Base-by-base conservation (phyloP, 2,113 vertebrate species). In the Sinocyclocheilus anshuiensis region DNA sequence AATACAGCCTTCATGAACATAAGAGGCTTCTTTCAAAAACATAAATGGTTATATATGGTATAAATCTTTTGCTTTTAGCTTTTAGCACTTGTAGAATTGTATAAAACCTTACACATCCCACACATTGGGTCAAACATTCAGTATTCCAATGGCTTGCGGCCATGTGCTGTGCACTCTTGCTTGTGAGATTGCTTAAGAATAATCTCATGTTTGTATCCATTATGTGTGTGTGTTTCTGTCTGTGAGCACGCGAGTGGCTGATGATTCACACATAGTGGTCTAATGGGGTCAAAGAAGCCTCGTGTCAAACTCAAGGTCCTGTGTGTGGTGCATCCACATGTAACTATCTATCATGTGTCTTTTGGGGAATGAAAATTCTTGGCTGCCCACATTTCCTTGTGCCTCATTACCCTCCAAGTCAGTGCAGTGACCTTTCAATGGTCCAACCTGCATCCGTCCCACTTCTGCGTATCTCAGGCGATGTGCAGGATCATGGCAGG, bases 381-480 rank as follows among this genome's bases (percentile, higher is more conserved):
- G 26, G 85, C 67, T 86, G 85, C 57, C 89, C 83, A 75, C 69
- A 59, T 77, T 88, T 87, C 53, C 48, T 33, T 57, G 80, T 86
- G 85, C 72, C 65, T 87, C 84, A 81, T 90, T 90, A 89, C 77
- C 77, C 81, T 88, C 7, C 61, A n/a, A 59, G 75, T 80, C 57
- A 87, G 79, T 26, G 77, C 33, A 79, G 79, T 85, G 85, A 83
- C 76, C 87, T 86, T 83, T 72, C 85, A 84, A 26, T 75, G 36
- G 78, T 50, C 79, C 18, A 15, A 87, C 26, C 59, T 85, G 71
- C 45, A 79, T 82, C 78, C 20, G 80, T 42, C 71, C 33, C 74
- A 55, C n/a, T 79, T 69, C 48, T 85, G 84, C 24, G 18, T 36
- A 55, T 71, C 45, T 71, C 65, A 42, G 18, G 18, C 45, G 65